Evolutionary conservation across 2,113 vertebrate species (phyloP).

Genomic region (Tricholaema leucomelas): DNA sequence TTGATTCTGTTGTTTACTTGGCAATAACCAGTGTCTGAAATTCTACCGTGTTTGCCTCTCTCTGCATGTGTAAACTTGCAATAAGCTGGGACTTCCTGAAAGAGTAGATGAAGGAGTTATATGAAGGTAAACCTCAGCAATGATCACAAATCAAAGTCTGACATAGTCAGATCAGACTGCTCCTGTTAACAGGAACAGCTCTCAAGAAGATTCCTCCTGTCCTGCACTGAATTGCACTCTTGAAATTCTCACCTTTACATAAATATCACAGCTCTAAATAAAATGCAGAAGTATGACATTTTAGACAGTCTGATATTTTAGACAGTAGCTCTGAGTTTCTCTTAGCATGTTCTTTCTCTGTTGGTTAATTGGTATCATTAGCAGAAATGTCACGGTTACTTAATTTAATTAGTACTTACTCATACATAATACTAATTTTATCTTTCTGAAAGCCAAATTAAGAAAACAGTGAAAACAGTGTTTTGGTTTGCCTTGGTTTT

Average conservation of each 20-base stretch:
- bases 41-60: background rate
- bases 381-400: conserved; percentile 39
- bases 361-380: conserved; percentile 56
- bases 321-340: conserved; percentile 15
- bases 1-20: background rate
- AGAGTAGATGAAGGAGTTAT: background rate
- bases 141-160: background rate
- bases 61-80: background rate
- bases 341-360: background rate
- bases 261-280: background rate
- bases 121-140: background rate
- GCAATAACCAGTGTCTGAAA: background rate
- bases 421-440: conserved; percentile 26
- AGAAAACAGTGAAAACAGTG: background rate
- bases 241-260: background rate
- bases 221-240: background rate
- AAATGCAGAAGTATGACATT: background rate
- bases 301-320: background rate
- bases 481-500: background rate
- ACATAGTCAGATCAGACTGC: background rate
- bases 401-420: conserved; percentile 62
- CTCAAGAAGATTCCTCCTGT: background rate
- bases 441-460: background rate
- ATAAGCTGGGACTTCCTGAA: background rate
- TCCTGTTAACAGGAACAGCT: background rate